These are phyloP conservation scores for Nymphalis io DNA, from an alignment of 1,140 invertebrate species.

Conservation along the genomic window DNA sequence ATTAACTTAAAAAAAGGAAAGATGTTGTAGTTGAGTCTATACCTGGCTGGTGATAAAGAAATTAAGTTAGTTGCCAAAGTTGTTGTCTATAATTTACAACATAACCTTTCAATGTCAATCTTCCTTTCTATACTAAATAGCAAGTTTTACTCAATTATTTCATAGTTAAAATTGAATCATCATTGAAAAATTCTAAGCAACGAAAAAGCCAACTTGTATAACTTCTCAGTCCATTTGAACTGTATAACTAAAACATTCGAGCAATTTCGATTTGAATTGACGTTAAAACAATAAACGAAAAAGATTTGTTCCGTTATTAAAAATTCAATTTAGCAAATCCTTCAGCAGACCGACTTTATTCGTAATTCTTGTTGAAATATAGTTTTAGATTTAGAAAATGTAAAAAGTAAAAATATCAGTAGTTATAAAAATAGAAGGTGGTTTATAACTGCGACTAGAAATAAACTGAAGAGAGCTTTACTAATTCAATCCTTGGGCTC, in stretches of 20 bases:
- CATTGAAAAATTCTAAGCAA: too few species aligned
- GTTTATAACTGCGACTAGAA: constrained; percentile 12
- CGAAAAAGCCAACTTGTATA: too few species aligned
- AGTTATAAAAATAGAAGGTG: neutral
- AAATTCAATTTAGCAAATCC: constrained; percentile 5
- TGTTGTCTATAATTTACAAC: too few species aligned
- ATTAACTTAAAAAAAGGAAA: too few species aligned
- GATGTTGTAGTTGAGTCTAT: too few species aligned
- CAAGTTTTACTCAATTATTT: too few species aligned
- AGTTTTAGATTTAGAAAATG: neutral
- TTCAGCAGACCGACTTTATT: neutral
- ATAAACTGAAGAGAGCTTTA: constrained; percentile 15
- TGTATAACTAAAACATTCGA: constrained; percentile 3
- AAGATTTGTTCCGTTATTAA: neutral
- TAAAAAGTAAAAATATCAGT: neutral
- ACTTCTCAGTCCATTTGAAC: too few species aligned
- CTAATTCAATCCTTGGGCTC: constrained; percentile 24
- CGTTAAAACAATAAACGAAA: neutral
- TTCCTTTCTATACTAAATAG: too few species aligned
- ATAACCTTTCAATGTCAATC: too few species aligned
- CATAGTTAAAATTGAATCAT: too few species aligned
- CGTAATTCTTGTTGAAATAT: neutral
- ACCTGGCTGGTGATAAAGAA: too few species aligned
- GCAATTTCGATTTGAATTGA: neutral
- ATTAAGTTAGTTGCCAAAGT: too few species aligned